Conservation (phyloP, 92 coral and sea anemone species). For the Zoanthus solanderi region DNA sequence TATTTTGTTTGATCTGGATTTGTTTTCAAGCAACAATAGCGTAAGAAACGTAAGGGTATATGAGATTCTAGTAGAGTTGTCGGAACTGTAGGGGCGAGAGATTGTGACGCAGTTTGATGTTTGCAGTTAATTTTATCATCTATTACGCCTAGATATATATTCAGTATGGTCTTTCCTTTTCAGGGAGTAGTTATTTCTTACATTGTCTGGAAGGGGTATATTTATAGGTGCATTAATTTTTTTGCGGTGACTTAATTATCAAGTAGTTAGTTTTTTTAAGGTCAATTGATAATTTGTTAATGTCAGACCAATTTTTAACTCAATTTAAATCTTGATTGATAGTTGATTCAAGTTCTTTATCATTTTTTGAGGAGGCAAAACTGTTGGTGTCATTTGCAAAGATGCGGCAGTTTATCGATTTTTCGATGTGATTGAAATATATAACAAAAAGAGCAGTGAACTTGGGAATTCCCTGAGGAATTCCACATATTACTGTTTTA, state of each 20-base stretch:
- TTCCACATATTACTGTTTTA: no score
- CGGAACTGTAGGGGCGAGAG: slow-evolving; percentile 14
- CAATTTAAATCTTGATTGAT: background rate
- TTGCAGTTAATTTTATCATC: slow-evolving; percentile 25
- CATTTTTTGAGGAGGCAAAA: no score
- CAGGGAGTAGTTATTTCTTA: background rate
- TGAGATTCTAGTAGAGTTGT: background rate
- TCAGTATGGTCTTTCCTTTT: slow-evolving; percentile 15
- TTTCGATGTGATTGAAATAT: no score
- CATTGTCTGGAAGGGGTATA: background rate
- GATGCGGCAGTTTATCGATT: no score
- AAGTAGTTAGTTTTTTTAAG: background rate
- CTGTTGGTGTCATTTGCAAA: no score
- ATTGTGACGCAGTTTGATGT: slow-evolving; percentile 38
- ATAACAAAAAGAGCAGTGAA: no score
- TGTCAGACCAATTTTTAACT: background rate
- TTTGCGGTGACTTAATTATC: slow-evolving; percentile 6
- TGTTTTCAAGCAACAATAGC: slow-evolving; percentile 17
- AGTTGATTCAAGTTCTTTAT: no score
- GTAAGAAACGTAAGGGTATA: slow-evolving; percentile 41
- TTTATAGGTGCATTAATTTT: background rate
- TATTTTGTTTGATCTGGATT: background rate
- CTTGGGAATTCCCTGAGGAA: no score
- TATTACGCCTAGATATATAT: slow-evolving; percentile 16
- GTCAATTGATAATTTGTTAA: no score